Percentiles rank a stretch among this genome's conserved stretches.
phyloP scores from a whole-genome alignment of 92 coral and sea anemone species.

The Umimayanthus kanabou region DNA sequence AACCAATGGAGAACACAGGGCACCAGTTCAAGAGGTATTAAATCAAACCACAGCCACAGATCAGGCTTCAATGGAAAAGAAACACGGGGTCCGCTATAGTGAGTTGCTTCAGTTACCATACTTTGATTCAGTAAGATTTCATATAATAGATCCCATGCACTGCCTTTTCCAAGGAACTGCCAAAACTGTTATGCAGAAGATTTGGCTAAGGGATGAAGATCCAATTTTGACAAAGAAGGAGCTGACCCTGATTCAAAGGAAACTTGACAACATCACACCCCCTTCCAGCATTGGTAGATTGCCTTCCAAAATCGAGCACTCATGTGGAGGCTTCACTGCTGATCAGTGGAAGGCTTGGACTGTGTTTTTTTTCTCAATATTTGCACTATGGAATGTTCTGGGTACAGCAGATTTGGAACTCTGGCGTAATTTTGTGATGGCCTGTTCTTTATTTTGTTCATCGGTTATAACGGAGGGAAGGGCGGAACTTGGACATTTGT shows the following conservation, averaged over 20 bases:
- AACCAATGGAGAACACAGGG: constrained; percentile 47
- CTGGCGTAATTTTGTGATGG: constrained; percentile 55
- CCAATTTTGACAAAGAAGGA: constrained; percentile 33
- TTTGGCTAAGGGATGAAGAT: constrained; percentile 39
- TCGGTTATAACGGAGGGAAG: too few relatives aligned
- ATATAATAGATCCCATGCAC: constrained; percentile 51
- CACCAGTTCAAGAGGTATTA: constrained; percentile 48
- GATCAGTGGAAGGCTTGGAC: constrained; percentile 54
- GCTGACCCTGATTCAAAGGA: constrained; percentile 32
- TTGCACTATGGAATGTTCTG: constrained; percentile 50
- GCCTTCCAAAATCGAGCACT: constrained; percentile 38
- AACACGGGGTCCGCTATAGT: constrained; percentile 52
- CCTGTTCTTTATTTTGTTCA: background rate
- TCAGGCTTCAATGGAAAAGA: background rate
- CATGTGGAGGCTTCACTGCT: constrained; percentile 54
- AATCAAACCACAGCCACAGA: constrained; percentile 46
- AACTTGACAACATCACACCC: constrained; percentile 40
- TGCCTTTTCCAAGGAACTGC: constrained; percentile 50
- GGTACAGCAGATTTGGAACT: constrained; percentile 43
- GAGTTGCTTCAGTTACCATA: constrained; percentile 62
- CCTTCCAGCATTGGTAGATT: constrained; percentile 50
- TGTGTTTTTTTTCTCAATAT: constrained; percentile 46
- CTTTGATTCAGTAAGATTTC: constrained; percentile 62
- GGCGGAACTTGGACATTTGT: too few relatives aligned
- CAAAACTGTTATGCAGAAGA: constrained; percentile 45